phyloP scores from a whole-genome alignment of 2,888 invertebrate species.

The Lydus trimaculatus region DNA sequence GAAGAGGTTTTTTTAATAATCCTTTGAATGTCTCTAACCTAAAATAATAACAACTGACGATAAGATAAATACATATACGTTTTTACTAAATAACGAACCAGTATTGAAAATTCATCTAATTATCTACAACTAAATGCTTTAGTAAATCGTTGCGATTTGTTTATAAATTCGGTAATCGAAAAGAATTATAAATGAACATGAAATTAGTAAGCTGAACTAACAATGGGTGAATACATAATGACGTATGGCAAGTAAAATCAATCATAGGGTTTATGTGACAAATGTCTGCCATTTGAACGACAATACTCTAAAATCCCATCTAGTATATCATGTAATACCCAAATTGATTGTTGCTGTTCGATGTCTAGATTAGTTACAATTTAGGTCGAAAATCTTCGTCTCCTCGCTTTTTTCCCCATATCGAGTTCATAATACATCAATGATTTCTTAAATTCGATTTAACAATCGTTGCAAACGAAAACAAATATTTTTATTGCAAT shows the following conservation, averaged over 20 bases:
- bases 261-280: conserved; percentile 41
- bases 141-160: neutral
- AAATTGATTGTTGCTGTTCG: conserved; percentile 38
- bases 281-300: conserved; percentile 39
- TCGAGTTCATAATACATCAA: neutral
- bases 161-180: neutral
- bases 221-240: conserved; percentile 14
- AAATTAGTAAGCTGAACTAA: conserved; percentile 5
- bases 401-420: neutral
- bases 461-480: neutral
- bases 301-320: conserved; percentile 37
- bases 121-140: neutral
- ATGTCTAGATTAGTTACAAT: conserved; percentile 34
- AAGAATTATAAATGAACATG: neutral
- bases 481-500: neutral
- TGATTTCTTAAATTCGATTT: neutral
- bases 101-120: neutral
- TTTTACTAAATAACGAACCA: no score
- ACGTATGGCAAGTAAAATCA: conserved; percentile 36
- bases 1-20: no score
- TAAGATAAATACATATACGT: no score
- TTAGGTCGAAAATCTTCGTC: conserved; percentile 16
- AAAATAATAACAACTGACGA: no score
- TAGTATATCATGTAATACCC: conserved; percentile 38
- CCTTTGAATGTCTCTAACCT: no score